Conservation (phyloP, 2,113 vertebrate genomes). For the Indicator indicator region DNA sequence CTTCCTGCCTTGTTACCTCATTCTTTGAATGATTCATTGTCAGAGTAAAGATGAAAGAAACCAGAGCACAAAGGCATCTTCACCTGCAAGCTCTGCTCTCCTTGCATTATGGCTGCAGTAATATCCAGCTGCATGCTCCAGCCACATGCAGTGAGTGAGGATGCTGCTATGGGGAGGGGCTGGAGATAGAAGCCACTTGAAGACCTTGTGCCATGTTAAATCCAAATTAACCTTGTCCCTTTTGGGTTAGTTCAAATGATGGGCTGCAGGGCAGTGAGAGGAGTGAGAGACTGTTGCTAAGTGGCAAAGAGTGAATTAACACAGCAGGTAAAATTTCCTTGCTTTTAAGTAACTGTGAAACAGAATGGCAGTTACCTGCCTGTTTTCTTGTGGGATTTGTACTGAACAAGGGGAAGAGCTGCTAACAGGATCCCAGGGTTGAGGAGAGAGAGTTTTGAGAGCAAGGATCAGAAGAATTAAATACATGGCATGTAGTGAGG, state of each 20-base stretch:
- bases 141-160: accelerated
- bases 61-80: background rate
- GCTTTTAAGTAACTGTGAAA: conserved; percentile 31
- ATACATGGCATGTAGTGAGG: background rate
- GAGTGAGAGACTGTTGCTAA: background rate
- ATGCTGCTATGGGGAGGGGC: background rate
- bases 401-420: conserved; percentile 40
- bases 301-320: conserved; percentile 34
- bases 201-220: background rate
- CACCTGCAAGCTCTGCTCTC: background rate
- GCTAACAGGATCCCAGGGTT: conserved; percentile 19
- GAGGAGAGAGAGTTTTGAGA: conserved; percentile 29
- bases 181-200: background rate
- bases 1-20: background rate
- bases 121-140: accelerated
- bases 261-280: background rate
- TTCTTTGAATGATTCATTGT: conserved; percentile 10
- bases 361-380: conserved; percentile 22
- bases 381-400: conserved; percentile 52
- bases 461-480: conserved; percentile 57
- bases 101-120: accelerated
- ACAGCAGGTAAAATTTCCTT: background rate
- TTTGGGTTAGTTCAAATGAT: background rate
- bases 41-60: background rate
- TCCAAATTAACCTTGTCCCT: background rate